phyloP scores from a whole-genome alignment of 2,888 invertebrate genomes.

The Bimastos eiseni region DNA sequence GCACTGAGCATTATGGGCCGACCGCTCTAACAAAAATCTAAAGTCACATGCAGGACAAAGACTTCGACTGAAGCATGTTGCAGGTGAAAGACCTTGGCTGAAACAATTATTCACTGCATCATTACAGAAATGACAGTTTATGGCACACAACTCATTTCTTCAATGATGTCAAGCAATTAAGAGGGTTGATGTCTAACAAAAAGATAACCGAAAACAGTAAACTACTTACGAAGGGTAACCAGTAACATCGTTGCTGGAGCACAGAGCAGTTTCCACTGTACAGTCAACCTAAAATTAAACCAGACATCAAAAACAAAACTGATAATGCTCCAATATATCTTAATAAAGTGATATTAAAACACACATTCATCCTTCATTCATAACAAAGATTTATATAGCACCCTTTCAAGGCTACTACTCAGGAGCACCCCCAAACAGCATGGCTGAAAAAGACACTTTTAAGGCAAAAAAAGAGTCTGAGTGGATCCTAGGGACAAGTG shows the following conservation, averaged over 20 bases:
- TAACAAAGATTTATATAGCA: no score
- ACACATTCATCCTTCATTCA: no score
- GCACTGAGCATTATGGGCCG: no score
- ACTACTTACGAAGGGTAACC: constrained; percentile 76
- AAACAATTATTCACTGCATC: neutral
- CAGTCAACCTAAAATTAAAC: constrained; percentile 73
- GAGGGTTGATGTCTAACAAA: neutral
- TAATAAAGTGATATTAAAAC: no score
- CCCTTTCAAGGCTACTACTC: no score
- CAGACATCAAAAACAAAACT: neutral
- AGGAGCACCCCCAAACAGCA: no score
- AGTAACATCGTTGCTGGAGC: constrained; percentile 79
- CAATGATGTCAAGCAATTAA: neutral
- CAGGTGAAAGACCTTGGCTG: neutral
- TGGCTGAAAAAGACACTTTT: no score
- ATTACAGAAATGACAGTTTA: neutral
- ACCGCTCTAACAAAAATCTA: no score
- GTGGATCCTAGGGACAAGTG: no score
- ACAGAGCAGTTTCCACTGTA: constrained; percentile 74
- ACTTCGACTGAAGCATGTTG: neutral
- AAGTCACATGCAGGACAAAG: neutral
- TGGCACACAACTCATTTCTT: neutral
- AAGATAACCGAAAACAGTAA: neutral
- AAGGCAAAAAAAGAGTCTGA: no score
- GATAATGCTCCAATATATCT: no score